phyloP scores from a whole-genome alignment of 2,888 invertebrate genomes.

The Pammene aurita region DNA sequence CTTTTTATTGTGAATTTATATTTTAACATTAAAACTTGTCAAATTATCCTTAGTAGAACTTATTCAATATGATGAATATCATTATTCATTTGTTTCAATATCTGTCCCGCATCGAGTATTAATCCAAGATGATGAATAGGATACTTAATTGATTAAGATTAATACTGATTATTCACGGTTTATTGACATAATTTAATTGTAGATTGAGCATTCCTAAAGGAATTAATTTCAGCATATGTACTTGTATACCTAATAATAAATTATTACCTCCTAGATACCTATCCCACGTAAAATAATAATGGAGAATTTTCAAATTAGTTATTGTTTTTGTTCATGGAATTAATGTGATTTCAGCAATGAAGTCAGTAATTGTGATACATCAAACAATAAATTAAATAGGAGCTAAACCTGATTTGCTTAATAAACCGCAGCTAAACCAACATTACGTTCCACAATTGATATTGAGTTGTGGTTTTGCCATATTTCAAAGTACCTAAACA shows the following conservation, averaged over 20 bases:
- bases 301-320: not conserved
- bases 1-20: no score
- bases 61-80: slow-evolving; percentile 1
- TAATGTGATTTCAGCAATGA: not conserved
- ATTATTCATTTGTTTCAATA: slow-evolving; percentile 28
- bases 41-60: not conserved
- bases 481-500: slow-evolving; percentile 39
- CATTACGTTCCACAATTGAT: slow-evolving; percentile 12
- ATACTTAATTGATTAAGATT: slow-evolving; percentile 22
- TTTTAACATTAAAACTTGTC: no score
- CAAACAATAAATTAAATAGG: not conserved
- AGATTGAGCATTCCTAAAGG: not conserved
- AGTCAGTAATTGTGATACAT: slow-evolving; percentile 5
- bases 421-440: slow-evolving; percentile 22
- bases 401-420: slow-evolving; percentile 16
- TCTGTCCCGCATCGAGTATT: slow-evolving; percentile 26
- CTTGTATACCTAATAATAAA: no score
- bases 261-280: no score
- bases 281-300: not conserved
- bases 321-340: not conserved
- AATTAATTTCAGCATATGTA: not conserved
- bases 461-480: slow-evolving; percentile 24
- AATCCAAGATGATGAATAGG: slow-evolving; percentile 26
- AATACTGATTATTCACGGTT: slow-evolving; percentile 19
- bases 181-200: not conserved